These are phyloP conservation scores for Mantis religiosa DNA, from an alignment of 2,888 invertebrate genomes.

Conservation along the genomic window DNA sequence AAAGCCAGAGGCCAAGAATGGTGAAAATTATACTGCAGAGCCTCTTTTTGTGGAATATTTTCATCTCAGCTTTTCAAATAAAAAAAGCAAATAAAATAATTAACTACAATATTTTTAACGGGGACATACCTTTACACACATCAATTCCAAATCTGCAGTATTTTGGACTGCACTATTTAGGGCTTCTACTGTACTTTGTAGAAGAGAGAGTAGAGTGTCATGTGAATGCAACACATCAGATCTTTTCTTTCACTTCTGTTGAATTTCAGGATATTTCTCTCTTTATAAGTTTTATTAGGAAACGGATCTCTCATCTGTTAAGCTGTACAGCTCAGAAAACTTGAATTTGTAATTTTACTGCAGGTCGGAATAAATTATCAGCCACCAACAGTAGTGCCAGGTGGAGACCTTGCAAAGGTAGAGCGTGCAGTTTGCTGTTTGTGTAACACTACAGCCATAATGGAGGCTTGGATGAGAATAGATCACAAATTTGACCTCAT, in stretches of 20 bases:
- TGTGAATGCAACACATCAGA: not conserved
- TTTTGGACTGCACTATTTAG: no score
- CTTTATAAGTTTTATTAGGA: not conserved
- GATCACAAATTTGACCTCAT: constrained; percentile 59
- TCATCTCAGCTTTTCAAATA: no score
- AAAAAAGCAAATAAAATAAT: no score
- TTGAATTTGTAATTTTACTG: constrained; percentile 24
- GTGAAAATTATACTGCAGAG: no score
- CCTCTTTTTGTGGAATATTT: no score
- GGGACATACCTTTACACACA: no score
- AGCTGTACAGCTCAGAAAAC: not conserved
- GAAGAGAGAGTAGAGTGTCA: not conserved
- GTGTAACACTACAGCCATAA: constrained; percentile 68
- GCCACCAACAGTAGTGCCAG: constrained; percentile 64
- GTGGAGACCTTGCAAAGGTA: constrained; percentile 49
- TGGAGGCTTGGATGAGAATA: constrained; percentile 57
- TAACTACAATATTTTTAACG: no score
- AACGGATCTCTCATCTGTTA: not conserved
- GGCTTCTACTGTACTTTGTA: no score
- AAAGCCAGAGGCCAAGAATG: no score
- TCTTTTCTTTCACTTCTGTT: no score
- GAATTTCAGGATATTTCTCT: no score
- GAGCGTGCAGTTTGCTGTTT: constrained; percentile 66
- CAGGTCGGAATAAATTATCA: constrained; percentile 70
- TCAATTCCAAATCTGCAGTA: no score